Evolutionary conservation across 2,888 invertebrate species (phyloP).

Genomic region (Leptarthrus brevirostris): DNA sequence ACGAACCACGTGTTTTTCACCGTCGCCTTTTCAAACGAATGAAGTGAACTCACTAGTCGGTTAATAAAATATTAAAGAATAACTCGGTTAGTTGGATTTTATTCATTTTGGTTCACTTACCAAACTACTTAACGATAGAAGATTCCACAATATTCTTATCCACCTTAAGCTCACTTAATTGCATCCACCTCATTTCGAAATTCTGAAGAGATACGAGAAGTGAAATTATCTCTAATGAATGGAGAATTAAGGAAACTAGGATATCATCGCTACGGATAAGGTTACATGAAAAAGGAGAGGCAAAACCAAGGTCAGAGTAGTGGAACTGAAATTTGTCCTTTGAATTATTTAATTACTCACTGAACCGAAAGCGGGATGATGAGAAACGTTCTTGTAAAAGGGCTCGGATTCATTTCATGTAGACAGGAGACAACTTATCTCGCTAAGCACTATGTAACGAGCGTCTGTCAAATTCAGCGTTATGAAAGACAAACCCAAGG

Average conservation of each 20-base stretch:
- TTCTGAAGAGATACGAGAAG: not conserved
- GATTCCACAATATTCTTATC: constrained; percentile 6
- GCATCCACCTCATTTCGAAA: constrained; percentile 9
- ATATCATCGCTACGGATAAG: not conserved
- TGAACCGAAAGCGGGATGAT: constrained; percentile 25
- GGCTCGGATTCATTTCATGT: not conserved
- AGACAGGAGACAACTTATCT: not conserved
- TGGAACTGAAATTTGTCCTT: not conserved
- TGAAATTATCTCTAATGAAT: not conserved
- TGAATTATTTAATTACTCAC: constrained; percentile 46
- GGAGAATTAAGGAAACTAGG: not conserved
- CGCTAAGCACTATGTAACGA: too few relatives aligned
- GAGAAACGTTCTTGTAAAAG: not conserved
- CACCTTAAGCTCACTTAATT: constrained; percentile 2
- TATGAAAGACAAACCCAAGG: too few relatives aligned
- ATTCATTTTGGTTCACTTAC: too few relatives aligned
- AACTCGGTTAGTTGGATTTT: too few relatives aligned
- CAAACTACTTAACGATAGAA: not conserved
- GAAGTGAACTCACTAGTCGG: too few relatives aligned
- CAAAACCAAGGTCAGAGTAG: constrained; percentile 10
- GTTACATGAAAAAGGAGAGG: not conserved
- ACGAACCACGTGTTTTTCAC: too few relatives aligned
- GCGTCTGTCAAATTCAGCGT: too few relatives aligned
- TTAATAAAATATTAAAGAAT: too few relatives aligned
- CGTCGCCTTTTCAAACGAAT: not conserved